Conservation (phyloP, 2,113 vertebrate species). For the Ciconia maguari region DNA sequence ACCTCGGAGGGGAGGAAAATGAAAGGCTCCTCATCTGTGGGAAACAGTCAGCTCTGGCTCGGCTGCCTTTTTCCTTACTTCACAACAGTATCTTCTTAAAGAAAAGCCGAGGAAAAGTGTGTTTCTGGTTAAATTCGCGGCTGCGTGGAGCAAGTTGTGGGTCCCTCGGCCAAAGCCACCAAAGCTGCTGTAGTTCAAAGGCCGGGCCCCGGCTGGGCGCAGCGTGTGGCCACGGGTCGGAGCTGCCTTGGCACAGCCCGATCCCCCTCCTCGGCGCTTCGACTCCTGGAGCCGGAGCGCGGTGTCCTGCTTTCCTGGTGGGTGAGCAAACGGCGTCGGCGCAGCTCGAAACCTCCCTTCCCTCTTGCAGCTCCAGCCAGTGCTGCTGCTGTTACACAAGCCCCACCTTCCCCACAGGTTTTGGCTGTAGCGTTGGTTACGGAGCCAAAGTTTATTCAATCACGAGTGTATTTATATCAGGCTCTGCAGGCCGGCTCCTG, state of each 20-base stretch:
- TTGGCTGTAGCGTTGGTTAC: background rate
- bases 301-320: background rate
- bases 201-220: background rate
- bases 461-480: background rate
- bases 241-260: background rate
- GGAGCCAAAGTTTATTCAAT: background rate
- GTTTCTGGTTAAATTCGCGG: background rate
- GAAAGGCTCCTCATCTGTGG: rapidly evolving
- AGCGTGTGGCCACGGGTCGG: background rate
- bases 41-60: background rate
- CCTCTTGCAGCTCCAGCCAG: background rate
- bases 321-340: background rate
- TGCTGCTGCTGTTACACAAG: background rate
- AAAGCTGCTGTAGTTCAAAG: background rate
- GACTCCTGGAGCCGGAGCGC: rapidly evolving
- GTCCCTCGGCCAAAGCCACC: background rate
- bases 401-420: background rate
- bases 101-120: rapidly evolving
- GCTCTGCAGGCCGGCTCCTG: background rate
- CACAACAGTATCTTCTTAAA: background rate
- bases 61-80: background rate
- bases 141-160: rapidly evolving
- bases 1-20: background rate
- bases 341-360: background rate
- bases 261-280: background rate